These are phyloP conservation scores for Carcinoscorpius rotundicauda DNA, from an alignment of 1,140 invertebrate genomes.

Conservation along the genomic window DNA sequence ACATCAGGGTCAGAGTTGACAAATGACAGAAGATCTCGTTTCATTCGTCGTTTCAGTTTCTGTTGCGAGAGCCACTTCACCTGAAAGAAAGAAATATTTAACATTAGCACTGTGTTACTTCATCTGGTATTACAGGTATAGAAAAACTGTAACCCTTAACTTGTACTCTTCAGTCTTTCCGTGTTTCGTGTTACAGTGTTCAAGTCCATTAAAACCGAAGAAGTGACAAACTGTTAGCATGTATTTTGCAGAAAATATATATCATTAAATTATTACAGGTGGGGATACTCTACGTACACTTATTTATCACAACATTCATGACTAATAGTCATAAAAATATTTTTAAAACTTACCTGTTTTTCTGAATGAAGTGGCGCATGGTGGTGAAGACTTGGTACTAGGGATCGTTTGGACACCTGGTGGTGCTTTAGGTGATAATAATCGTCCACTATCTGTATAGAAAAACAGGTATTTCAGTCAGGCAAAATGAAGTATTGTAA, in stretches of 20 bases:
- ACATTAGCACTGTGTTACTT: background rate
- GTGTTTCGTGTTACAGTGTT: background rate
- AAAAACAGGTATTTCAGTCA: background rate
- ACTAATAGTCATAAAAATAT: background rate
- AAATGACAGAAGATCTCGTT: conserved; percentile 48
- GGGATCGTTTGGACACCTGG: conserved; percentile 20
- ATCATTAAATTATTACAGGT: background rate
- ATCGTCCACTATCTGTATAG: conserved; percentile 22
- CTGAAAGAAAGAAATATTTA: conserved; percentile 35
- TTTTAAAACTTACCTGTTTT: conserved; percentile 24
- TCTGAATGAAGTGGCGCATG: conserved; percentile 13
- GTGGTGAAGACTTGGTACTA: conserved; percentile 5
- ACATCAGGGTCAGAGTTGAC: conserved; percentile 36
- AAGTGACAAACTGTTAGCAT: conserved; percentile 6
- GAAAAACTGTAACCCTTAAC: background rate
- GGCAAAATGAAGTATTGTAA: too few species aligned
- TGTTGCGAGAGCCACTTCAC: conserved; percentile 87
- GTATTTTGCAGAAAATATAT: conserved; percentile 9
- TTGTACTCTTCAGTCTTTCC: background rate
- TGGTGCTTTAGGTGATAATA: conserved; percentile 22
- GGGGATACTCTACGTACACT: conserved; percentile 3
- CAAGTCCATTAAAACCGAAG: conserved; percentile 1
- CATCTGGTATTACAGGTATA: background rate
- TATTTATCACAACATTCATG: background rate
- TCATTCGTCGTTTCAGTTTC: conserved; percentile 66